A percentile compares a stretch with the other conserved stretches of the same genome.
Evolutionary conservation across 2,888 invertebrate species (phyloP).

Genomic region (Tiliacea citrago): DNA sequence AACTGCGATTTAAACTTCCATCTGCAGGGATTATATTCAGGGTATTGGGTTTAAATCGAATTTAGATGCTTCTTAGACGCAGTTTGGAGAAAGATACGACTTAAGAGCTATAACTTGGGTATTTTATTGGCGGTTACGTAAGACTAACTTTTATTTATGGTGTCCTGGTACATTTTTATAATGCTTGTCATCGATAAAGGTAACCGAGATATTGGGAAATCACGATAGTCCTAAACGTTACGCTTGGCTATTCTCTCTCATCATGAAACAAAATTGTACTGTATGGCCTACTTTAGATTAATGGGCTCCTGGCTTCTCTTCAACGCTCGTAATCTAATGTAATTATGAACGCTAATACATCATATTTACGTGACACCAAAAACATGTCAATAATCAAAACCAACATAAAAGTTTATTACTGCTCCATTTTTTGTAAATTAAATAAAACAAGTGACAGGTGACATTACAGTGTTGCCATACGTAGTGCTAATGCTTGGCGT

Average conservation of each 20-base stretch:
- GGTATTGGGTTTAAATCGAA: slow-evolving; percentile 75
- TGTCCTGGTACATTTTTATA: slow-evolving; percentile 56
- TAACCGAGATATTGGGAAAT: not conserved
- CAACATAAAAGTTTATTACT: slow-evolving; percentile 27
- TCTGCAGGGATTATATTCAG: slow-evolving; percentile 69
- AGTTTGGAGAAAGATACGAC: slow-evolving; percentile 67
- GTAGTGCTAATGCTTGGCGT: slow-evolving; percentile 48
- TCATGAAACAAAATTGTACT: not conserved
- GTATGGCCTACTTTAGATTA: not conserved
- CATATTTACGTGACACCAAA: slow-evolving; percentile 14
- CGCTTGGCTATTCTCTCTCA: not conserved
- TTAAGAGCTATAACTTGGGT: slow-evolving; percentile 70
- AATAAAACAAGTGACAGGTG: slow-evolving; percentile 53
- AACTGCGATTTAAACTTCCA: slow-evolving; percentile 74
- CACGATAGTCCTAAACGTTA: not conserved
- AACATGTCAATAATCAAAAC: slow-evolving; percentile 28
- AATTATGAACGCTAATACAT: not conserved
- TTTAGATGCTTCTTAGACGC: slow-evolving; percentile 74
- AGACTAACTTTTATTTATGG: slow-evolving; percentile 67
- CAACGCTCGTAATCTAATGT: not conserved
- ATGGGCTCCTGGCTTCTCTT: not conserved
- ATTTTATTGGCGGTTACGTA: slow-evolving; percentile 66
- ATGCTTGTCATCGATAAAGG: slow-evolving; percentile 33
- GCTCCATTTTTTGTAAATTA: slow-evolving; percentile 49
- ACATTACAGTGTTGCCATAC: slow-evolving; percentile 55